Evolutionary conservation across 2,888 invertebrate species (phyloP), one percentile per base, ranked within the genome.

Genomic region (Ochropleura leucogaster): DNA sequence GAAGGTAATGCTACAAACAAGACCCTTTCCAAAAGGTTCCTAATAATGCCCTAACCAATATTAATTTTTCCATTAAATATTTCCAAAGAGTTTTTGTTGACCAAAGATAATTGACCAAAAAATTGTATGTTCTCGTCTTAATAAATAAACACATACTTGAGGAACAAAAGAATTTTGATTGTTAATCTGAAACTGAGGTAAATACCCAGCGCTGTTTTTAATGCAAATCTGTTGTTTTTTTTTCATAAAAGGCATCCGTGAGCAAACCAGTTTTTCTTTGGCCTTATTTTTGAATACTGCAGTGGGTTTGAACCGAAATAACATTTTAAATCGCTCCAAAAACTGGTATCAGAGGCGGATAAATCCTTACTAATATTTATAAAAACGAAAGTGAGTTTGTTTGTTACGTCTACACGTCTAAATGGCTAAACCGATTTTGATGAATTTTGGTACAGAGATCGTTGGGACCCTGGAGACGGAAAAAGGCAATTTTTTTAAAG

Each of bases 241-340:
- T 64, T 18, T n/a, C 14, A 8, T 44, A 49, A 66, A 80, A 65
- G 18, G 49, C 14, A 44, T 2, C 55, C 5, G 18, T 65, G n/a
- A 47, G 20, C 12, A 57, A 74, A 77, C 74, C 62, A 44, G 74
- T 77, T 73, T 10, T 18, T 46, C 4, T 73, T 62, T 40, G n/a
- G 62, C 18, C 20, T 20, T 73, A 51, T 60, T 57, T 60, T 46
- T n/a, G 4, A 46, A 40, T 18, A 70, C 14, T 0, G 1, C 40
- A 12, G 3, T 63, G 20, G 1, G 46, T 44, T 55, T 71, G 10
- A 44, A 46, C 70, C 4, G 5, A 40, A 30, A 30, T 53, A 16
- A 44, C 30, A 53, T 68, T 14, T 51, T 44, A 51, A 4, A 12
- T 12, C 3, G 6, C 18, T 30, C 14, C 30, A 3, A n/a, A 55